These are phyloP conservation scores for Oryctes rhinoceros DNA, from an alignment of 1,140 invertebrate genomes.

Conservation along the genomic window DNA sequence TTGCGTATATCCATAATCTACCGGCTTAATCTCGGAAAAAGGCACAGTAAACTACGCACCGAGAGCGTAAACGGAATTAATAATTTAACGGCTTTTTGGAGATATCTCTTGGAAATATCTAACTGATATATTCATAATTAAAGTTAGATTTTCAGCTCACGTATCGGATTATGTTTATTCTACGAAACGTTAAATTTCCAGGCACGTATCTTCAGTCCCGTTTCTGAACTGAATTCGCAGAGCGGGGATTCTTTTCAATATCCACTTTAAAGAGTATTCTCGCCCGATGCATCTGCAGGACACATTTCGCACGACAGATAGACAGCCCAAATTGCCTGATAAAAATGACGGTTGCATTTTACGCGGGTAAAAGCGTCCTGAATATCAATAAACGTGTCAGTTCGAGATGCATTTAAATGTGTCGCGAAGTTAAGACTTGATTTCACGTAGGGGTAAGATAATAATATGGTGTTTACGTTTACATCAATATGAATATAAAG, in stretches of 20 bases:
- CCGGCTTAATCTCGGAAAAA: no score
- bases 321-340: background rate
- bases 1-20: no score
- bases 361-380: background rate
- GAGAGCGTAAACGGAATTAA: background rate
- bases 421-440: no score
- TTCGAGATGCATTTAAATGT: no score
- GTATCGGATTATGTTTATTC: constrained; percentile 12
- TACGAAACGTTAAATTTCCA: background rate
- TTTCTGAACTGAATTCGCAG: constrained; percentile 10
- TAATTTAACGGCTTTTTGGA: background rate
- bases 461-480: no score
- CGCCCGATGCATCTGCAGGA: background rate
- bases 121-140: constrained; percentile 11
- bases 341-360: background rate
- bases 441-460: no score
- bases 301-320: background rate
- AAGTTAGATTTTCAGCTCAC: constrained; percentile 1
- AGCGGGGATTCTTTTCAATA: background rate
- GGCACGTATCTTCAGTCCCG: background rate
- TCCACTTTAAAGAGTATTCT: background rate
- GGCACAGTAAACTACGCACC: no score
- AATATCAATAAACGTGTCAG: background rate
- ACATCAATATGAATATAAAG: no score
- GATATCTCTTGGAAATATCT: background rate